Base-by-base conservation (phyloP, 2,113 vertebrate species). In the Mohoua ochrocephala region DNA sequence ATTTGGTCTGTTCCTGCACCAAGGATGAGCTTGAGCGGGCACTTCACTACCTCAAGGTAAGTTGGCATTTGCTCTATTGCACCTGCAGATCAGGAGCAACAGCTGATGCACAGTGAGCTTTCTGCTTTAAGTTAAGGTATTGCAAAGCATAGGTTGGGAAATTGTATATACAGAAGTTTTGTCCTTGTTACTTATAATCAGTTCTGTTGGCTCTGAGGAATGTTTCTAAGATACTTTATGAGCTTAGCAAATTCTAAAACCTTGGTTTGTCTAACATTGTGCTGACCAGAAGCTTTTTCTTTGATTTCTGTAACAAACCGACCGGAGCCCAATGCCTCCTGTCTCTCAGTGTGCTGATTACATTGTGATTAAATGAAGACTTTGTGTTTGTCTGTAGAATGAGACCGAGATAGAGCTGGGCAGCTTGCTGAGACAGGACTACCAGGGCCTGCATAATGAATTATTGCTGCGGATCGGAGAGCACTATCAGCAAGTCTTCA, bases 361-460 rank as follows among this genome's bases (percentile, higher is more conserved):
- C 15, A 18, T 5, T 85, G 53, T 84, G 47, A 42, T 59, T 37
- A 70, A 90, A 77, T 49, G 19, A 54, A 74, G 15, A 39, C 15
- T 73, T 68, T 94, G 35, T 85, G 11, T 76, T 94, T 37, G 54
- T 10, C 74, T 71, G 56, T 83, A 99, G 99, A 99, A 98, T 91
- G 99, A 99, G 98, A 99, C 99, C 1, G 99, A 99, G 96, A 99
- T 99, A 91, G 99, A 99, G 86, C 97, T 99, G 91, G 99, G 99
- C 56, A 99, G 99, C 87, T 98, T 99, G 82, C 96, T 99, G 77
- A 98, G 99, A 35, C 99, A 99, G 91, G 99, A 99, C 97, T 99
- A 99, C 96, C 99, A 99, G 94, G 99, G 99, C 67, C 97, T 99
- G 76, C 99, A 99, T 96, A 99, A 99, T 31, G 99, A 99, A 71